phyloP scores from a whole-genome alignment of 2,113 vertebrate species.

The Apaloderma vittatum region DNA sequence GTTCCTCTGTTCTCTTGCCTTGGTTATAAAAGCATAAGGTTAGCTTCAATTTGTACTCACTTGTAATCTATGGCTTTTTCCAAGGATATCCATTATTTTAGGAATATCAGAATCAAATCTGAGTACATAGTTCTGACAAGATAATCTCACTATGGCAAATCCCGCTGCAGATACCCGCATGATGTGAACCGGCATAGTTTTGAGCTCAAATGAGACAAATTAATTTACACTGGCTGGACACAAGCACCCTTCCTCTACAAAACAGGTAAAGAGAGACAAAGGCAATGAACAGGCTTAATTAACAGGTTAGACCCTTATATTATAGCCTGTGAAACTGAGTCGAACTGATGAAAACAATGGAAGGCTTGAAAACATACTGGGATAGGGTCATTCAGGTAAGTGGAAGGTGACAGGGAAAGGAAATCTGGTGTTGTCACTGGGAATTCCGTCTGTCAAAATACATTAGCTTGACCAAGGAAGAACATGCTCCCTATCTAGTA shows the following conservation, averaged over 20 bases:
- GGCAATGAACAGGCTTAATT: background rate
- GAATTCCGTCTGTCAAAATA: background rate
- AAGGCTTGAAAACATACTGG: background rate
- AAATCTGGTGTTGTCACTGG: background rate
- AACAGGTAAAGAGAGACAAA: background rate
- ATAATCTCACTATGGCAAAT: background rate
- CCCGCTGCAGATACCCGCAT: background rate
- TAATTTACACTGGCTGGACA: background rate
- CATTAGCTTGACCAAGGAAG: background rate
- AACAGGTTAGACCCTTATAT: background rate
- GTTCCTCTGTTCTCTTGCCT: background rate
- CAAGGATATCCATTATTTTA: background rate
- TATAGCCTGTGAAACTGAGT: background rate
- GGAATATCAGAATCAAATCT: background rate
- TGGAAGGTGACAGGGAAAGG: background rate
- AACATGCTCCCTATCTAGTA: background rate
- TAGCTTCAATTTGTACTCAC: background rate
- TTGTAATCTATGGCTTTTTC: background rate
- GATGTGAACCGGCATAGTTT: background rate
- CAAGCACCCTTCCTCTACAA: background rate
- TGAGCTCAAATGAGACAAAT: background rate
- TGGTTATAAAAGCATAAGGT: background rate
- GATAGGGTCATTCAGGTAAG: background rate
- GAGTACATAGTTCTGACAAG: background rate
- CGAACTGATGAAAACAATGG: background rate